phyloP scores from a whole-genome alignment of 92 coral and sea anemone genomes.

The Phymanthus crucifer region DNA sequence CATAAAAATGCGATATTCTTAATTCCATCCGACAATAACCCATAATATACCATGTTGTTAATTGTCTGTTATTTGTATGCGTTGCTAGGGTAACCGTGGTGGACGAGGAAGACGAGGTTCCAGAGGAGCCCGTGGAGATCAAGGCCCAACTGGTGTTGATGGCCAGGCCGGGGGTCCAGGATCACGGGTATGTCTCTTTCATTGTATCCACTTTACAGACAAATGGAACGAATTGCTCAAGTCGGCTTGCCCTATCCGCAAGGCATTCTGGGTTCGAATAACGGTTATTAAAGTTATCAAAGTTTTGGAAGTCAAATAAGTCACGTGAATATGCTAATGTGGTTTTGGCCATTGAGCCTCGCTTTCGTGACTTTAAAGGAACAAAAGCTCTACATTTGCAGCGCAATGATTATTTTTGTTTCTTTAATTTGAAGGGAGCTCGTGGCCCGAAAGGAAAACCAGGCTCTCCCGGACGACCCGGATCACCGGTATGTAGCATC shows the following conservation, averaged over 20 bases:
- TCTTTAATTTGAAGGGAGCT: slow-evolving; percentile 19
- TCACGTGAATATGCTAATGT: too few species aligned
- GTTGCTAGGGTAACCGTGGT: slow-evolving; percentile 56
- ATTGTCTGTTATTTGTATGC: neutral
- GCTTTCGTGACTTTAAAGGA: too few species aligned
- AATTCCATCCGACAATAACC: neutral
- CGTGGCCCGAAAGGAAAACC: slow-evolving; percentile 42
- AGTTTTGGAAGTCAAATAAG: too few species aligned
- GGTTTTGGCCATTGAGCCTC: too few species aligned
- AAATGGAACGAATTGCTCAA: too few species aligned
- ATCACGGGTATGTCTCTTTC: slow-evolving; percentile 11
- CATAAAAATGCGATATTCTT: neutral
- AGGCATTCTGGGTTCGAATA: neutral
- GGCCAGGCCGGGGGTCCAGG: slow-evolving; percentile 36
- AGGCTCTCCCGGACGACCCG: slow-evolving; percentile 33
- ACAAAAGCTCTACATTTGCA: neutral
- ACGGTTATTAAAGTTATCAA: too few species aligned
- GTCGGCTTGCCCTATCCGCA: neutral
- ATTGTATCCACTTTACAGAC: neutral
- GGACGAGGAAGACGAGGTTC: slow-evolving; percentile 49
- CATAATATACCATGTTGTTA: neutral
- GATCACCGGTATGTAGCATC: slow-evolving; percentile 28
- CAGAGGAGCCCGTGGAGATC: slow-evolving; percentile 60
- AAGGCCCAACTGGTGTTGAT: slow-evolving; percentile 35
- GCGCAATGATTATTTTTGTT: neutral